These are phyloP conservation scores for Tetramorium alpestre DNA, from an alignment of 1,140 invertebrate species.

Conservation along the genomic window DNA sequence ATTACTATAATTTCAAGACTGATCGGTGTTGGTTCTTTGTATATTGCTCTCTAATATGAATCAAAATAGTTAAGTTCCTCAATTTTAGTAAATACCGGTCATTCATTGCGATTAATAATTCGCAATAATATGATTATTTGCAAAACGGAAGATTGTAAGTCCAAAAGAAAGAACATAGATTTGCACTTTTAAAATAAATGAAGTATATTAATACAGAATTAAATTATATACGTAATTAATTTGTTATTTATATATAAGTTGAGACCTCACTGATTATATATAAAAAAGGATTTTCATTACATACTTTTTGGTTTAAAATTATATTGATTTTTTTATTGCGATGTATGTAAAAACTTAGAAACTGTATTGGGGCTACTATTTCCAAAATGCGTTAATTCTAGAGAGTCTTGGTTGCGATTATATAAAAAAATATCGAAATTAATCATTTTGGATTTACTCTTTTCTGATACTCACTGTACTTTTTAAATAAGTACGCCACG, in stretches of 20 bases:
- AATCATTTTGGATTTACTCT: constrained; percentile 12
- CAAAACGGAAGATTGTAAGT: constrained; percentile 1
- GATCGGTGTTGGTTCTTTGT: constrained; percentile 83
- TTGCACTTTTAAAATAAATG: not conserved
- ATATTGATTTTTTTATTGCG: not conserved
- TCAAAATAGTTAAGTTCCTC: constrained; percentile 17
- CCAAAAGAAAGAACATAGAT: not conserved
- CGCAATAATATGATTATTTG: constrained; percentile 2
- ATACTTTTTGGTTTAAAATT: not conserved
- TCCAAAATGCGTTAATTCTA: not conserved
- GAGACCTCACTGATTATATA: not conserved
- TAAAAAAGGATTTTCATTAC: not conserved
- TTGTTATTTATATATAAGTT: not conserved
- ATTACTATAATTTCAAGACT: constrained; percentile 83
- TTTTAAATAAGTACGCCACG: not conserved
- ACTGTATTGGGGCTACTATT: not conserved
- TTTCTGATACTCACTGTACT: not conserved
- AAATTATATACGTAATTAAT: not conserved
- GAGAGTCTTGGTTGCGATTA: not conserved
- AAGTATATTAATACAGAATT: not conserved
- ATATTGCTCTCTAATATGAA: constrained; percentile 75
- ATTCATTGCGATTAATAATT: not conserved
- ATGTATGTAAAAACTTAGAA: not conserved
- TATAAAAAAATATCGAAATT: not conserved
- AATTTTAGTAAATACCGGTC: constrained; percentile 5